These are phyloP conservation scores for Drosophila imparisetae DNA, from an alignment of 2,888 invertebrate genomes.

Conservation along the genomic window DNA sequence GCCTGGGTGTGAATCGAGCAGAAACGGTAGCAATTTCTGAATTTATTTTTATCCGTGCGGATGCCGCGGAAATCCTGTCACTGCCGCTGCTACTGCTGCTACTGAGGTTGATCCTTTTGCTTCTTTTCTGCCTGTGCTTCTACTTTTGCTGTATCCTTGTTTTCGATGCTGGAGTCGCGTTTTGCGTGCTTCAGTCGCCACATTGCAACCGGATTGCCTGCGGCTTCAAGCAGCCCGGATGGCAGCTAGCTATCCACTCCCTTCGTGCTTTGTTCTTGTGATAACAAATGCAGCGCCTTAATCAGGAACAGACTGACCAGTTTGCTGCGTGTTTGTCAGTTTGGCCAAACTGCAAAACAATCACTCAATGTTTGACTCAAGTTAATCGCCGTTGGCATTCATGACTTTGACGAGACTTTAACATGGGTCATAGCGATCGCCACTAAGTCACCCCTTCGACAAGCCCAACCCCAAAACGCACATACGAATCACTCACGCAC, in stretches of 20 bases:
- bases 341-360: conserved; percentile 66
- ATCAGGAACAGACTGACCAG: conserved; percentile 61
- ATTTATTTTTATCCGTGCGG: conserved; percentile 79
- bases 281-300: conserved; percentile 72
- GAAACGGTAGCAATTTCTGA: conserved; percentile 79
- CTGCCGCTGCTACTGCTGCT: conserved; percentile 25
- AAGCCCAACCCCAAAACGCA: conserved; percentile 8
- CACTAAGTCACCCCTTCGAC: conserved; percentile 10
- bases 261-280: conserved; percentile 16
- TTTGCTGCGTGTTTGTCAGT: conserved; percentile 18
- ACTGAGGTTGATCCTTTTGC: conserved; percentile 7
- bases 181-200: conserved; percentile 41
- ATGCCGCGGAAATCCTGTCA: conserved; percentile 78
- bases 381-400: conserved; percentile 78
- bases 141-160: background rate
- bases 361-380: conserved; percentile 79
- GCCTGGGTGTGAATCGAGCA: conserved; percentile 35
- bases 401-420: conserved; percentile 57
- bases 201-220: conserved; percentile 48
- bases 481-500: conserved; percentile 21
- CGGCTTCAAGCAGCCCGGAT: conserved; percentile 15
- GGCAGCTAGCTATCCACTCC: conserved; percentile 1
- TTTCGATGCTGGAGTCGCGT: conserved; percentile 36
- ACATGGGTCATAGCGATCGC: conserved; percentile 29
- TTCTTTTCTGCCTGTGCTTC: background rate